Evolutionary conservation across 2,888 invertebrate genomes (phyloP), one percentile per base, ranked within the genome.

Genomic region (Erpobdella octoculata): DNA sequence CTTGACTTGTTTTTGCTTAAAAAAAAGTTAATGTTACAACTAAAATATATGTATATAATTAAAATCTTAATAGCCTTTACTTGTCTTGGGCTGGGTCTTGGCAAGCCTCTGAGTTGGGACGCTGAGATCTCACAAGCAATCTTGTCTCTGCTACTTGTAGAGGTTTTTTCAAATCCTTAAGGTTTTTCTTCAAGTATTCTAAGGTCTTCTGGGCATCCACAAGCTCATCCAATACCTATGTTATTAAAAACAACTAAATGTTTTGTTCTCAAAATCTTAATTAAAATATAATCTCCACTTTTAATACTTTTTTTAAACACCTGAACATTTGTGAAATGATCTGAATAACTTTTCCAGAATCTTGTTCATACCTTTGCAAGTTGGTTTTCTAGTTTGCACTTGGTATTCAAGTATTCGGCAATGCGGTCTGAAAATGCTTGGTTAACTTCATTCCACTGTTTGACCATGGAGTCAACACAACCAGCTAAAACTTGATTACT

Each of bases 381-480:
- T 25, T 72, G 72, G 9, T 28, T 69, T 38, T 69, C 68, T 15
- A 72, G 68, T 38, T 69, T 68, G 59, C 59, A 31, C 61, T 72
- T 72, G 41, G 72, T 68, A n/a, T 38, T 58, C 58, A 72, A 35
- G 41, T 69, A 69, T 38, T 72, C 72, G 6, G 46, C 33, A 36
- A 72, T 68, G 5, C 72, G 21, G 5, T 33, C 33, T 31, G 58
- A 68, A 21, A 72, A 69, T 12, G 68, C 72, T 36, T 48, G 37
- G 9, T 68, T 68, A 2, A 59, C 37, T 33, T 33, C 48, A 5
- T 69, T 53, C 72, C 72, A 72, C 37, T 72, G 72, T 9, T 69
- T 61, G 38, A n/a, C 61, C 46, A 72, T 31, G n/a, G 58, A 38
- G 21, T 59, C 72, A 12, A 53, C 53, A 18, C 36, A 36, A 12